Conservation (phyloP, 2,797 vertebrate genomes). For the Cyprinodon diabolis region DNA sequence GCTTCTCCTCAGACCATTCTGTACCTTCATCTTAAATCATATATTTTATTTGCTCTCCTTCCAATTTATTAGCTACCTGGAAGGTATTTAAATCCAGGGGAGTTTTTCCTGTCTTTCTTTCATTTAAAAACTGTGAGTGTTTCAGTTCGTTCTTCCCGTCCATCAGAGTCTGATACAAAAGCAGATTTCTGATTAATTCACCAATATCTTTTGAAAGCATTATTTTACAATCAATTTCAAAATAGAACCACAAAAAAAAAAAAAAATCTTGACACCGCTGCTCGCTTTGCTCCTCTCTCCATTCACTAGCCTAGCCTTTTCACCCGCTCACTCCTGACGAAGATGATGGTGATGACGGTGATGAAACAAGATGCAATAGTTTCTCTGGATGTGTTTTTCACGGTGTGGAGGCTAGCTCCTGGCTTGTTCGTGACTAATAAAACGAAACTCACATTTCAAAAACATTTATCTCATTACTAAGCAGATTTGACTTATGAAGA, state of each 20-base stretch:
- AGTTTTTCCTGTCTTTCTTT: conserved; percentile 23
- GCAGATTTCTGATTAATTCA: conserved; percentile 49
- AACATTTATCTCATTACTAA: conserved; percentile 86
- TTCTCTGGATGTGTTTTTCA: conserved; percentile 82
- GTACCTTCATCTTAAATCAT: not conserved
- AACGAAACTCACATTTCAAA: conserved; percentile 82
- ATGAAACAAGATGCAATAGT: conserved; percentile 80
- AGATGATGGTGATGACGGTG: conserved; percentile 80
- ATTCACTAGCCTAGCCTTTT: conserved; percentile 81
- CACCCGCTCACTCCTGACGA: conserved; percentile 82
- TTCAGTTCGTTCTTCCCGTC: conserved; percentile 24
- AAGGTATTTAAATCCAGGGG: conserved; percentile 43
- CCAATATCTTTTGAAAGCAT: conserved; percentile 38
- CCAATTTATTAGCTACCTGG: not conserved
- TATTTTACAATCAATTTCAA: conserved; percentile 59
- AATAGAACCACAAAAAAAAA: conserved; percentile 33
- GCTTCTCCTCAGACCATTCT: not conserved
- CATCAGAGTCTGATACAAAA: conserved; percentile 30
- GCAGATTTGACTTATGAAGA: conserved; percentile 78
- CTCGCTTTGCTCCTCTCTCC: conserved; percentile 61
- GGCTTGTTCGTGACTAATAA: conserved; percentile 84
- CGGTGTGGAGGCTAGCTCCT: conserved; percentile 82
- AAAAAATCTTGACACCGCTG: conserved; percentile 38
- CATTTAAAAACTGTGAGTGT: conserved; percentile 26
- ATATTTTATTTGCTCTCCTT: not conserved